These are phyloP conservation scores for Meteorus colon DNA, from an alignment of 2,888 invertebrate species.

Conservation along the genomic window DNA sequence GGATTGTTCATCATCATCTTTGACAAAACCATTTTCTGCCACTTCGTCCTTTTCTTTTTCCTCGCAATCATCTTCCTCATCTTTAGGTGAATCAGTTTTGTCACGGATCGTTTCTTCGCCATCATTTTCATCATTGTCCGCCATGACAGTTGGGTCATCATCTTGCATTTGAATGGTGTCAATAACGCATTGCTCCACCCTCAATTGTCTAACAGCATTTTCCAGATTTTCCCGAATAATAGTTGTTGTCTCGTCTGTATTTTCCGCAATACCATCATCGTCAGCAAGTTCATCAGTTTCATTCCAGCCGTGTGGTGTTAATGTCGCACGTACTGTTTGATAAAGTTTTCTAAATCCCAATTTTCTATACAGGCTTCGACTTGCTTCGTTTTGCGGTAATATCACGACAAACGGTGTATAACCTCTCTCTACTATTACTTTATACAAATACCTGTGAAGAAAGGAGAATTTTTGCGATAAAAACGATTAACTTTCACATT, in stretches of 20 bases:
- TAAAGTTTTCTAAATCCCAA: slow-evolving; percentile 87
- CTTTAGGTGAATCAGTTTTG: slow-evolving; percentile 50
- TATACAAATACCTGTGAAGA: slow-evolving; percentile 72
- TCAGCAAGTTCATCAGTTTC: slow-evolving; percentile 43
- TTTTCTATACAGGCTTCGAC: slow-evolving; percentile 87
- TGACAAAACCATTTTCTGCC: slow-evolving; percentile 49
- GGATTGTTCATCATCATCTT: slow-evolving; percentile 51
- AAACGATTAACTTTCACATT: no score
- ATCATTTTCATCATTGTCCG: slow-evolving; percentile 54
- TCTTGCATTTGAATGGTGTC: slow-evolving; percentile 57
- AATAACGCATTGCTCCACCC: slow-evolving; percentile 60
- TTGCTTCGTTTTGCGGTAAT: slow-evolving; percentile 90
- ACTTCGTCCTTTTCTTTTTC: slow-evolving; percentile 33
- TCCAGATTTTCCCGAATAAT: slow-evolving; percentile 62
- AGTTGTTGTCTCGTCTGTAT: slow-evolving; percentile 54
- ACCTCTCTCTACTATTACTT: slow-evolving; percentile 80
- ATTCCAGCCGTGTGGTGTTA: slow-evolving; percentile 76
- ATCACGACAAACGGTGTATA: slow-evolving; percentile 91
- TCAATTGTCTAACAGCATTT: slow-evolving; percentile 62
- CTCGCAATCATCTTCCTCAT: slow-evolving; percentile 48
- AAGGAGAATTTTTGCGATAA: neutral
- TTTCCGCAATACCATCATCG: neutral
- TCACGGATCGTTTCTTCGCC: slow-evolving; percentile 58
- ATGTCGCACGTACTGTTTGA: slow-evolving; percentile 86
- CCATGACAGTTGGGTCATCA: slow-evolving; percentile 50